These are phyloP conservation scores for Baryphthengus martii DNA, from an alignment of 2,113 vertebrate genomes.

Conservation along the genomic window DNA sequence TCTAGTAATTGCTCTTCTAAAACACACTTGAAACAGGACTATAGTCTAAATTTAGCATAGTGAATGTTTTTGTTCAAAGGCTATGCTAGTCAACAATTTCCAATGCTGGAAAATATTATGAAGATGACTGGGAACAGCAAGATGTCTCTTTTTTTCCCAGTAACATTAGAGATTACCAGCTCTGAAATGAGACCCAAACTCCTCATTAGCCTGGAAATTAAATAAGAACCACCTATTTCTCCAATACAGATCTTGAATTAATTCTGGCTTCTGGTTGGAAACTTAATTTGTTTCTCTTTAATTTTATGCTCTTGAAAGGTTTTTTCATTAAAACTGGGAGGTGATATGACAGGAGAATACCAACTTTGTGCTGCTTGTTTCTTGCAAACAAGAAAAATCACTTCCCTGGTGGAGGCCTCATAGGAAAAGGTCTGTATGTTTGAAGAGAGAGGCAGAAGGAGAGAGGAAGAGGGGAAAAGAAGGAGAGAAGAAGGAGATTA, in stretches of 20 bases:
- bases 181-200: slow-evolving; percentile 48
- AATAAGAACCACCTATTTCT: slow-evolving; percentile 40
- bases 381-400: not conserved
- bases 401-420: not conserved
- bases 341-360: not conserved
- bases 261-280: slow-evolving; percentile 53
- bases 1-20: slow-evolving; percentile 22
- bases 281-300: slow-evolving; percentile 13
- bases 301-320: not conserved
- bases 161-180: slow-evolving; percentile 46
- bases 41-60: slow-evolving; percentile 44
- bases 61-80: slow-evolving; percentile 52
- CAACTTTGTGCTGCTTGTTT: not conserved
- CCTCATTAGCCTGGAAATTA: slow-evolving; percentile 23
- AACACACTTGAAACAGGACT: not conserved
- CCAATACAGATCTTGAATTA: slow-evolving; percentile 11
- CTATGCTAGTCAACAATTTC: slow-evolving; percentile 58
- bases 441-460: not conserved
- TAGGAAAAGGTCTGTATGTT: not conserved
- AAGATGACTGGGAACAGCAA: slow-evolving; percentile 50
- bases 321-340: not conserved
- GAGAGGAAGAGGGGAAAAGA: not conserved
- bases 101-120: slow-evolving; percentile 66
- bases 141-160: slow-evolving; percentile 53
- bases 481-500: not conserved